Conservation (phyloP, 2,888 invertebrate species). For the Exephanes ischioxanthus region DNA sequence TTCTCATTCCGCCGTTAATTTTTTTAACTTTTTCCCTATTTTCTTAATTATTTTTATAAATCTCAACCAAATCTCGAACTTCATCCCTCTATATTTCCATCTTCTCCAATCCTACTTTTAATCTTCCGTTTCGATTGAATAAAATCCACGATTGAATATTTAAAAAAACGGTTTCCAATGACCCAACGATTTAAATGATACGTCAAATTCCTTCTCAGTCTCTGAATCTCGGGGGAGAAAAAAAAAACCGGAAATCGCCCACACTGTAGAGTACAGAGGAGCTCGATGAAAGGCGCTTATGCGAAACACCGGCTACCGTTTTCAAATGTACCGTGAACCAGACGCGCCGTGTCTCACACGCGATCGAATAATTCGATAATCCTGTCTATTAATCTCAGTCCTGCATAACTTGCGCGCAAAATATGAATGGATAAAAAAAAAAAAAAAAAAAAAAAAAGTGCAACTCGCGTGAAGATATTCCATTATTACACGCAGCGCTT, state of each 20-base stretch:
- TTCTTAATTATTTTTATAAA: not conserved
- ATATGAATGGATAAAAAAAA: constrained; percentile 13
- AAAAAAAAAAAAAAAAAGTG: constrained; percentile 22
- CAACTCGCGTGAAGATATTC: constrained; percentile 66
- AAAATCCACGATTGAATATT: not conserved
- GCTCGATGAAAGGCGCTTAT: constrained; percentile 63
- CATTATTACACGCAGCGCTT: constrained; percentile 70
- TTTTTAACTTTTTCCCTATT: no score
- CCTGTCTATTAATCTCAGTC: constrained; percentile 34
- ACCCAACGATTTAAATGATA: not conserved
- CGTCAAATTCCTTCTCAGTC: constrained; percentile 7
- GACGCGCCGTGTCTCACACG: constrained; percentile 30
- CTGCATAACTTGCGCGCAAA: not conserved
- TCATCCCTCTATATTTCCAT: not conserved
- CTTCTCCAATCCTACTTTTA: not conserved
- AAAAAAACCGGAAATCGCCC: constrained; percentile 51
- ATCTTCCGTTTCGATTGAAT: not conserved
- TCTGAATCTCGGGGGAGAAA: not conserved
- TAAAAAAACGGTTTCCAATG: not conserved
- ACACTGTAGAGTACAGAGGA: not conserved
- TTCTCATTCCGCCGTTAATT: no score
- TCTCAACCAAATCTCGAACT: not conserved
- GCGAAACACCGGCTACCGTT: constrained; percentile 58
- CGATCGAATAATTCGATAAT: constrained; percentile 76
- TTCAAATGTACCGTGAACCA: constrained; percentile 69